Percentiles rank a stretch among this genome's conserved stretches.
Conservation (phyloP, 2,797 vertebrate species). For the Phrynocephalus forsythii region DNA sequence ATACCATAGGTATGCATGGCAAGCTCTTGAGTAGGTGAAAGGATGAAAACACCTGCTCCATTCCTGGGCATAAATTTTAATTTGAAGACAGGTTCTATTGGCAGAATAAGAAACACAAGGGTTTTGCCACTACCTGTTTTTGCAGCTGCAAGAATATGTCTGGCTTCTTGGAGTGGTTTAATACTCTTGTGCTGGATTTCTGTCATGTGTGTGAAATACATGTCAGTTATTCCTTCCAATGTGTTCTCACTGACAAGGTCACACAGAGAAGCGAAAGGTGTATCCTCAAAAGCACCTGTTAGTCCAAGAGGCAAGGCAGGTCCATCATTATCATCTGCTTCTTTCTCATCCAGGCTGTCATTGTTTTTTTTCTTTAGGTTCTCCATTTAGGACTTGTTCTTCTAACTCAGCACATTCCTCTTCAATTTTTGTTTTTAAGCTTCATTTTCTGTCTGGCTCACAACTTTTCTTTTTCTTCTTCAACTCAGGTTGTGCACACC, state of each 20-base stretch:
- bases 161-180: constrained; percentile 94
- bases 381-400: constrained; percentile 41
- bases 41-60: constrained; percentile 92
- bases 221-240: constrained; percentile 88
- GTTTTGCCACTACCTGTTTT: constrained; percentile 98
- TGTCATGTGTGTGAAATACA: constrained; percentile 96
- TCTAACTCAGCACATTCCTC: constrained; percentile 25
- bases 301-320: constrained; percentile 89
- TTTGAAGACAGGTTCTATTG: constrained; percentile 95
- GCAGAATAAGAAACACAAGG: constrained; percentile 94
- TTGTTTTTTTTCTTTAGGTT: constrained; percentile 40
- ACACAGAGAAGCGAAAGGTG: constrained; percentile 88
- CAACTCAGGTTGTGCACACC: constrained; percentile 22
- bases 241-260: constrained; percentile 89
- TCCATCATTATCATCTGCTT: constrained; percentile 76
- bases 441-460: constrained; percentile 65
- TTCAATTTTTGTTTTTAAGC: constrained; percentile 76
- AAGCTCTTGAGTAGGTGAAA: constrained; percentile 95
- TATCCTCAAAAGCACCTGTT: constrained; percentile 96
- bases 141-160: constrained; percentile 95
- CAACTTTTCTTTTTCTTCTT: constrained; percentile 75
- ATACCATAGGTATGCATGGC: constrained; percentile 98
- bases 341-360: constrained; percentile 44
- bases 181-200: constrained; percentile 99
- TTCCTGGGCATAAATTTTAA: constrained; percentile 98